These are phyloP conservation scores for Cephus spinipes DNA, from an alignment of 2,888 invertebrate species.

Conservation along the genomic window DNA sequence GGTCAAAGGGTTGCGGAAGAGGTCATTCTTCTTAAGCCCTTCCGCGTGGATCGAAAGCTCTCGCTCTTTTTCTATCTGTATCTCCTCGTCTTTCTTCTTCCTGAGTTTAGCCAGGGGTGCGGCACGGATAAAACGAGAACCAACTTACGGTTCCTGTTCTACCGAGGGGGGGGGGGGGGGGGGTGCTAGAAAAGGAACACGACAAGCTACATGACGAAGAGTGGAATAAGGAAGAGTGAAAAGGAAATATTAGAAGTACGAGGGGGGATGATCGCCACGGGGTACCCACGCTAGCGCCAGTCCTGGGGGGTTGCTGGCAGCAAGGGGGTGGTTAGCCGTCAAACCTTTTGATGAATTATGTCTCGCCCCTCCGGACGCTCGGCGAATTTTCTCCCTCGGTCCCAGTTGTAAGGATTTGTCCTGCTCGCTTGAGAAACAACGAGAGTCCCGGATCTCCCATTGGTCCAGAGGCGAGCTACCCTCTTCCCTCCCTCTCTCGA, in stretches of 20 bases:
- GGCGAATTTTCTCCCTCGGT: not conserved
- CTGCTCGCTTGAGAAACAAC: constrained; percentile 4
- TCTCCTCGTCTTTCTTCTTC: not conserved
- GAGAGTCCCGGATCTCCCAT: not conserved
- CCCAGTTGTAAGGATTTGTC: constrained; percentile 5
- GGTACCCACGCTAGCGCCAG: not conserved
- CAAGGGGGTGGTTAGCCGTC: not conserved
- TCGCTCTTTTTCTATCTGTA: too few species aligned
- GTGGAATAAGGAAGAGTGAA: not conserved
- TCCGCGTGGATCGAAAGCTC: not conserved
- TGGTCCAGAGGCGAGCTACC: not conserved
- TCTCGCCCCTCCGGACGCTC: not conserved
- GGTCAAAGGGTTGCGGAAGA: not conserved
- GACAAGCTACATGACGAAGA: not conserved
- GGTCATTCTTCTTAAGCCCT: not conserved
- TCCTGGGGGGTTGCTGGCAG: not conserved
- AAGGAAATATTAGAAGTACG: not conserved
- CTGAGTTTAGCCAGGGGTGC: not conserved
- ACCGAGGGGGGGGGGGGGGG: too few species aligned
- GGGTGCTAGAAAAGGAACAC: not conserved
- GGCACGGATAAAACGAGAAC: not conserved
- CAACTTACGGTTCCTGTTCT: not conserved
- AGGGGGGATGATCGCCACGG: not conserved
- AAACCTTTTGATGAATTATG: constrained; percentile 13
- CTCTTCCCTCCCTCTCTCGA: constrained; percentile 9